These are phyloP conservation scores for Drosophila truncata DNA, from an alignment of 1,140 invertebrate species.

Conservation along the genomic window DNA sequence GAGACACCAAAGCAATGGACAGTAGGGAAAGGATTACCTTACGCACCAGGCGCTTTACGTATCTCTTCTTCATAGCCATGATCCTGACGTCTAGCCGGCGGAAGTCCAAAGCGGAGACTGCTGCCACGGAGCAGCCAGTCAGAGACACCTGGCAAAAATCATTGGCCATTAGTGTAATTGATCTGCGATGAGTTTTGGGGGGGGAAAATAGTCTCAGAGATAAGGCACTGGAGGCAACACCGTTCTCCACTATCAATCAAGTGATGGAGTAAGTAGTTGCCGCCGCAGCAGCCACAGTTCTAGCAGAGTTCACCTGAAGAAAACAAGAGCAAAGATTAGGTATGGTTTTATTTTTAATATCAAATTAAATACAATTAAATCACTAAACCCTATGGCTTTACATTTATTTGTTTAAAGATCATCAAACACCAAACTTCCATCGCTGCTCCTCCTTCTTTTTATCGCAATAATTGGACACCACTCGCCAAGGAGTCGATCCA, in stretches of 20 bases:
- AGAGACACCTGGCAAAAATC: conserved; percentile 63
- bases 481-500: not conserved
- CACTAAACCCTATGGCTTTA: not conserved
- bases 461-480: not conserved
- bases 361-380: too few species aligned
- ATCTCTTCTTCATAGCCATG: conserved; percentile 69
- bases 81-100: conserved; percentile 33
- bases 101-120: conserved; percentile 40
- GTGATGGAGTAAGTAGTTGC: not conserved
- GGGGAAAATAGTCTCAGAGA: conserved; percentile 11
- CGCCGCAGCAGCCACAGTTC: not conserved
- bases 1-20: conserved; percentile 48
- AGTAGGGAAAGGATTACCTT: conserved; percentile 58
- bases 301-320: conserved; percentile 2
- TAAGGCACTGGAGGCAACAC: conserved; percentile 42
- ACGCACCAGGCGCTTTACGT: conserved; percentile 73
- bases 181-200: not conserved
- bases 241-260: conserved; percentile 73
- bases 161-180: conserved; percentile 71
- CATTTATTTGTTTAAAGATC: not conserved
- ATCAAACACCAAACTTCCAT: conserved; percentile 5
- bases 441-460: not conserved
- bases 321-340: not conserved
- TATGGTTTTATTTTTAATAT: too few species aligned
- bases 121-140: conserved; percentile 20